phyloP scores from a whole-genome alignment of 2,888 invertebrate genomes.

The Rhimphoctona megacephalus region DNA sequence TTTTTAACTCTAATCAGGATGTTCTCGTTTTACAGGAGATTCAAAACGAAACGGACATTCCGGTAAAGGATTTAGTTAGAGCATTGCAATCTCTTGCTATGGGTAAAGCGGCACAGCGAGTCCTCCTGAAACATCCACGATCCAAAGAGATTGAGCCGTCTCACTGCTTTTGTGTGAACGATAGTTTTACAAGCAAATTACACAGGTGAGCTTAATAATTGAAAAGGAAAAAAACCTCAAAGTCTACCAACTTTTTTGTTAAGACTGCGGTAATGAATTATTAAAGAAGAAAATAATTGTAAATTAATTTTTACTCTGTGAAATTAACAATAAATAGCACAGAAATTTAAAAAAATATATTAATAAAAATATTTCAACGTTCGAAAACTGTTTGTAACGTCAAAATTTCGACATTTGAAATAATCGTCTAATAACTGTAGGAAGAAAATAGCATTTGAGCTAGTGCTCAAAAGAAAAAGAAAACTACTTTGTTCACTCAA shows the following conservation, averaged over 20 bases:
- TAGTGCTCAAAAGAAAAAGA: not conserved
- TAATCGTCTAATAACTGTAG: no score
- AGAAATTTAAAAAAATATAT: no score
- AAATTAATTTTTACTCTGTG: not conserved
- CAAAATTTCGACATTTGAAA: not conserved
- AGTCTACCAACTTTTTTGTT: not conserved
- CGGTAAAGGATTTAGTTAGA: conserved; percentile 98
- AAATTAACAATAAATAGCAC: not conserved
- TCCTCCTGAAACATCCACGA: conserved; percentile 97
- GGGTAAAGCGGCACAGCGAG: conserved; percentile 98
- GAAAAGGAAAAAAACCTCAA: not conserved
- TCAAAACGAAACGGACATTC: conserved; percentile 98
- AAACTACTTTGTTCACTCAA: not conserved
- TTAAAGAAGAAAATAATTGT: not conserved
- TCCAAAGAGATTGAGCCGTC: conserved; percentile 98
- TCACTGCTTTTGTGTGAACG: conserved; percentile 98
- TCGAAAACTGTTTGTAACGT: not conserved
- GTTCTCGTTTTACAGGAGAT: conserved; percentile 89
- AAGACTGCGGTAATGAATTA: not conserved
- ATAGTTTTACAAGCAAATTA: conserved; percentile 98
- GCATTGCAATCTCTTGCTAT: conserved; percentile 98
- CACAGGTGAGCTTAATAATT: conserved; percentile 89
- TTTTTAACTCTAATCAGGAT: not conserved
- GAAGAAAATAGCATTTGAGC: not conserved
- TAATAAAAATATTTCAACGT: no score